Evolutionary conservation across 2,888 invertebrate genomes (phyloP).

Genomic region (Dermolepida albohirtum): DNA sequence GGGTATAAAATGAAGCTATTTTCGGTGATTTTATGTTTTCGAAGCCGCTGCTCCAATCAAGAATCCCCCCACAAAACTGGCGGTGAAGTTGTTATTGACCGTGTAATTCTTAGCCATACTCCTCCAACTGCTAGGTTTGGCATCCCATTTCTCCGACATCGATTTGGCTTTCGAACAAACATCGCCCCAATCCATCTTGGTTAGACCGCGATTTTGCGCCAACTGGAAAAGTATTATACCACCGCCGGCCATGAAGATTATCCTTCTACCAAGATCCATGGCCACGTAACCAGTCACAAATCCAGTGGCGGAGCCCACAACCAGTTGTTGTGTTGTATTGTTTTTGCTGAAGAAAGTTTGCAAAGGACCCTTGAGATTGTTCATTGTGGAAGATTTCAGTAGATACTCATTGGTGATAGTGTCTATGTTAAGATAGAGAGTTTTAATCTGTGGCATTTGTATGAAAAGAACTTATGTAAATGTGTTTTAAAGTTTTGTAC

Average conservation of each 20-base stretch:
- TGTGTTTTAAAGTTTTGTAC: too few relatives aligned
- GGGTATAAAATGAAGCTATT: too few relatives aligned
- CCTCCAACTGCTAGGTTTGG: conserved; percentile 70
- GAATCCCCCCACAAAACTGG: conserved; percentile 40
- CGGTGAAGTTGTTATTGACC: conserved; percentile 23
- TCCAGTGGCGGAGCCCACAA: conserved; percentile 52
- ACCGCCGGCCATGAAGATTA: conserved; percentile 86
- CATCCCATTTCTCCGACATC: conserved; percentile 80
- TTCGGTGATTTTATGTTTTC: too few relatives aligned
- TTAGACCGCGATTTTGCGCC: conserved; percentile 87
- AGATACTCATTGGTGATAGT: too few relatives aligned
- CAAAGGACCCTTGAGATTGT: conserved; percentile 20
- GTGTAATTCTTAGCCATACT: conserved; percentile 9
- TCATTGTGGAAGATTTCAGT: conserved; percentile 3
- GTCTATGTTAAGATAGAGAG: too few relatives aligned
- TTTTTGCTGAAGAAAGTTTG: conserved; percentile 8
- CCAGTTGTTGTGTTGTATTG: conserved; percentile 22
- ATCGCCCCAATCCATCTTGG: conserved; percentile 87
- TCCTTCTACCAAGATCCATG: conserved; percentile 87
- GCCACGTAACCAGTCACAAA: conserved; percentile 77
- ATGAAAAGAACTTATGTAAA: too few relatives aligned
- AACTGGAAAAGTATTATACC: conserved; percentile 85
- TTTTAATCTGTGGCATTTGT: too few relatives aligned
- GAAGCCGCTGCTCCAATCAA: conserved; percentile 31
- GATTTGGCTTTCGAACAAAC: conserved; percentile 81